A percentile compares a stretch with the other conserved stretches of the same genome.
Conservation (phyloP, 2,888 invertebrate species). For the Drosophila paucipuncta region DNA sequence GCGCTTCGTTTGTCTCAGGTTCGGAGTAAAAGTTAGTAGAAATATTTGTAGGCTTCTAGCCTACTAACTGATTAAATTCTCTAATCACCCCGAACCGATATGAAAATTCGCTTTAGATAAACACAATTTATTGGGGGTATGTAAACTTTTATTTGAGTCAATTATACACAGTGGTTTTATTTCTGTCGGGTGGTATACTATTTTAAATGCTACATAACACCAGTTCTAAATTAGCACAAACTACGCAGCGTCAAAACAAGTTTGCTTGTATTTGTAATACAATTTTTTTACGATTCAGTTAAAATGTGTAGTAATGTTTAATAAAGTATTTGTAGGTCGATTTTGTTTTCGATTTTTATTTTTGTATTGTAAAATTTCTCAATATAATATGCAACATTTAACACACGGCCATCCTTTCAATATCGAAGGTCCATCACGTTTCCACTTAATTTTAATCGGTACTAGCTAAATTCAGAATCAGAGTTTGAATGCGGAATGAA, state of each 20-base stretch:
- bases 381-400: slow-evolving; percentile 70
- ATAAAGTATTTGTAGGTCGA: slow-evolving; percentile 67
- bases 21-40: background rate
- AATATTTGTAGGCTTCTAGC: too few species aligned
- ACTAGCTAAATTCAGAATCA: slow-evolving; percentile 47
- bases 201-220: slow-evolving; percentile 75
- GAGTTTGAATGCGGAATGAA: slow-evolving; percentile 68
- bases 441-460: slow-evolving; percentile 52
- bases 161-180: slow-evolving; percentile 60
- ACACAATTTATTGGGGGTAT: slow-evolving; percentile 24
- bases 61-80: background rate
- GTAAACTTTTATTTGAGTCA: slow-evolving; percentile 66
- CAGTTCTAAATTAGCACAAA: slow-evolving; percentile 63
- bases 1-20: background rate
- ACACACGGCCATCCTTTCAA: slow-evolving; percentile 62
- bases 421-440: slow-evolving; percentile 73
- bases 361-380: slow-evolving; percentile 60
- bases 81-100: background rate
- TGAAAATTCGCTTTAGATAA: background rate
- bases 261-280: slow-evolving; percentile 62
- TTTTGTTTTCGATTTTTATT: slow-evolving; percentile 20
- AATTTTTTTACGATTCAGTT: slow-evolving; percentile 49
- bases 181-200: slow-evolving; percentile 65
- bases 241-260: slow-evolving; percentile 58
- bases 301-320: slow-evolving; percentile 54